A percentile compares a stretch with the other conserved stretches of the same genome.
Evolutionary conservation across 2,113 vertebrate genomes (phyloP).

Genomic region (Psilopogon haemacephalus): DNA sequence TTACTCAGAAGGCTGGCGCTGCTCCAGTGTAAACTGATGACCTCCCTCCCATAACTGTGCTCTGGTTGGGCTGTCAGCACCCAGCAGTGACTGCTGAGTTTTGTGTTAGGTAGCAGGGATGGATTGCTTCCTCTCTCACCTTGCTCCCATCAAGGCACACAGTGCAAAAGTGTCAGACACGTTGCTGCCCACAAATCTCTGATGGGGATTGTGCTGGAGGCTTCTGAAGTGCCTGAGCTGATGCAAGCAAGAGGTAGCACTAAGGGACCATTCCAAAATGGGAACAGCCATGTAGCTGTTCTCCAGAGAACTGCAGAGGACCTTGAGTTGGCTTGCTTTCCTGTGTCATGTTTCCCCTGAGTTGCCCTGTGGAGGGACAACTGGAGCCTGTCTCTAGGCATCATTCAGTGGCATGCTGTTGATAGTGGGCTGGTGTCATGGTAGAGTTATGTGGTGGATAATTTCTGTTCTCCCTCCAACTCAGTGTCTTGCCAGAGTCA

Average conservation of each 20-base stretch:
- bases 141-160: not conserved
- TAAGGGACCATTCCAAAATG: not conserved
- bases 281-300: not conserved
- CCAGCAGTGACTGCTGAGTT: not conserved
- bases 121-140: not conserved
- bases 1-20: not conserved
- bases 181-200: not conserved
- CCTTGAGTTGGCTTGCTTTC: not conserved
- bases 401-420: fast-evolving
- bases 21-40: not conserved
- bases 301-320: not conserved
- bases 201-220: not conserved
- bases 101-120: not conserved
- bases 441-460: fast-evolving
- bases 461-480: not conserved
- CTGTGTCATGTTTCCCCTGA: not conserved
- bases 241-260: not conserved
- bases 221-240: not conserved
- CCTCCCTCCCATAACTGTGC: not conserved
- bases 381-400: not conserved
- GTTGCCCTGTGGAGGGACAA: not conserved
- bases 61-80: not conserved
- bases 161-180: not conserved
- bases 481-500: not conserved
- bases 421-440: fast-evolving